These are phyloP conservation scores for Drosophila kanekoi DNA, from an alignment of 2,888 invertebrate genomes.

Conservation along the genomic window DNA sequence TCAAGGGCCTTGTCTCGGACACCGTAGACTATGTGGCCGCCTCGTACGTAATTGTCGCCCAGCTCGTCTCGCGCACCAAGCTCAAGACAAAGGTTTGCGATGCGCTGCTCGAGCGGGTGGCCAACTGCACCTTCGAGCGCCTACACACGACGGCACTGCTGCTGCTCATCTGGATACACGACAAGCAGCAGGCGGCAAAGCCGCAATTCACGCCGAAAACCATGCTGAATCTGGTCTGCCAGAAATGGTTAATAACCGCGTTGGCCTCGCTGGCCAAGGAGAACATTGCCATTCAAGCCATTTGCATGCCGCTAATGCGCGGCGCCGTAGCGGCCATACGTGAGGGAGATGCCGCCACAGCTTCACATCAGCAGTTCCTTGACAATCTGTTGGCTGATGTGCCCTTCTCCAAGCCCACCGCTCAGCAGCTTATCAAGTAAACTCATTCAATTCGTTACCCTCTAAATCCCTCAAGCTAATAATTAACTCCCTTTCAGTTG, in stretches of 20 bases:
- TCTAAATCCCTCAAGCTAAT: background rate
- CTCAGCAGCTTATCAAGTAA: slow-evolving; percentile 87
- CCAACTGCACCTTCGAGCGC: slow-evolving; percentile 85
- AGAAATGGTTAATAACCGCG: slow-evolving; percentile 85
- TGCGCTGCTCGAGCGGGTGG: slow-evolving; percentile 87
- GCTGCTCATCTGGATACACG: slow-evolving; percentile 89
- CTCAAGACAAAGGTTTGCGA: slow-evolving; percentile 87
- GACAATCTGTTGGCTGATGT: slow-evolving; percentile 87
- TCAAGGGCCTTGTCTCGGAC: slow-evolving; percentile 89
- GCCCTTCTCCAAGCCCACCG: slow-evolving; percentile 87
- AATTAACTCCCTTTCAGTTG: slow-evolving; percentile 83
- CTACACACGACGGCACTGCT: slow-evolving; percentile 88
- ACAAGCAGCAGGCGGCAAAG: slow-evolving; percentile 87
- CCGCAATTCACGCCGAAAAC: slow-evolving; percentile 86
- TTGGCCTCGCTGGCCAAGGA: slow-evolving; percentile 87
- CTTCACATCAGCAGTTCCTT: slow-evolving; percentile 86
- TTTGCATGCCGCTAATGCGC: slow-evolving; percentile 87
- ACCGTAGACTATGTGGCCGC: slow-evolving; percentile 90
- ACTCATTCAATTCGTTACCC: no score
- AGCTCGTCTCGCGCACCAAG: slow-evolving; percentile 88
- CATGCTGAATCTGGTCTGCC: slow-evolving; percentile 86
- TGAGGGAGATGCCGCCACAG: slow-evolving; percentile 85
- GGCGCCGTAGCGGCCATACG: slow-evolving; percentile 86
- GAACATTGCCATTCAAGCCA: slow-evolving; percentile 87
- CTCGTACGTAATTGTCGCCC: slow-evolving; percentile 90